Evolutionary conservation across 2,113 vertebrate genomes (phyloP).

Genomic region (Stigmatopora argus): DNA sequence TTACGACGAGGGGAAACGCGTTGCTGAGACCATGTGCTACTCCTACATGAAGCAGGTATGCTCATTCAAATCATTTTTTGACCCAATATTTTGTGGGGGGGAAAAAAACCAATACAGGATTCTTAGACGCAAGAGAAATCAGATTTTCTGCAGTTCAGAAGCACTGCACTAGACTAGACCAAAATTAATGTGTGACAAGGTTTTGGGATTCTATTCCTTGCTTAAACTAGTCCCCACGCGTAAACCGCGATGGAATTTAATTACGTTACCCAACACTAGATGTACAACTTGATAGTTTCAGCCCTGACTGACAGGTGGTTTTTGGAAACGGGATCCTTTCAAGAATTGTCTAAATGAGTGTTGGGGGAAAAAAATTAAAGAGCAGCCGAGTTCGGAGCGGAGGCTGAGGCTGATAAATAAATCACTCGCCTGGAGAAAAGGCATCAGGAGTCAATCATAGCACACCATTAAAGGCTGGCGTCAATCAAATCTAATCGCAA

Average conservation of each 20-base stretch:
- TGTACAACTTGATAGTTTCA: slow-evolving; percentile 40
- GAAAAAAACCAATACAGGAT: neutral
- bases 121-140: too few relatives aligned
- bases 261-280: slow-evolving; percentile 45
- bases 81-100: too few relatives aligned
- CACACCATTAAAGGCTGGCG: slow-evolving; percentile 61
- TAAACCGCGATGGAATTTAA: slow-evolving; percentile 54
- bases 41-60: slow-evolving; percentile 99
- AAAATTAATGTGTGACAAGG: too few relatives aligned
- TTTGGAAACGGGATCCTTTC: slow-evolving; percentile 25
- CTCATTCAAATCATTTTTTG: neutral
- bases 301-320: slow-evolving; percentile 46
- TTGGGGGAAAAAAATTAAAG: slow-evolving; percentile 34
- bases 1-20: slow-evolving; percentile 96
- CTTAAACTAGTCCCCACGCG: slow-evolving; percentile 28
- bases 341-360: slow-evolving; percentile 29
- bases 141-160: too few relatives aligned
- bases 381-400: slow-evolving; percentile 33
- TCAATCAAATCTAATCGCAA: slow-evolving; percentile 46
- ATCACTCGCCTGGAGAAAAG: slow-evolving; percentile 57
- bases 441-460: slow-evolving; percentile 41
- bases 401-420: slow-evolving; percentile 59
- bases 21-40: slow-evolving; percentile 98
- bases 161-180: too few relatives aligned
- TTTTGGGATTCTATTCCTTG: slow-evolving; percentile 7